Percentiles rank a stretch among this genome's conserved stretches.
Evolutionary conservation across 2,113 vertebrate species (phyloP).

Genomic region (Athene cunicularia): DNA sequence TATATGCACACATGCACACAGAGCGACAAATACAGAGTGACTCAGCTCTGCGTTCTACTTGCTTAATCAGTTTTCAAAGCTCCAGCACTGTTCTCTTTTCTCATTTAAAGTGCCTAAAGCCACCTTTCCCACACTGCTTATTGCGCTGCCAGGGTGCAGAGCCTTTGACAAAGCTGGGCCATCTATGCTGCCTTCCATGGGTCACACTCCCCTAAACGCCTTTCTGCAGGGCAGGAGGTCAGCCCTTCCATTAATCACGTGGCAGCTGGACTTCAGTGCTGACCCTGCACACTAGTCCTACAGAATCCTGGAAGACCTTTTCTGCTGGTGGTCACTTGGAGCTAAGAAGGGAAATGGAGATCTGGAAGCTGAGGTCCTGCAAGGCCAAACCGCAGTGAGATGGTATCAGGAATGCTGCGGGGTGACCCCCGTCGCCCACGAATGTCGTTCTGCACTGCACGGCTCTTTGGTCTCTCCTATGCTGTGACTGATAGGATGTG

Average conservation of each 20-base stretch:
- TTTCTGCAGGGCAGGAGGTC: neutral
- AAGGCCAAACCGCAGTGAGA: accelerated
- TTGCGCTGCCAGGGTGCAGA: neutral
- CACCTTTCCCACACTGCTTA: neutral
- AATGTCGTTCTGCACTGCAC: accelerated
- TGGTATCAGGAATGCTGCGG: neutral
- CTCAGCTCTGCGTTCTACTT: constrained; percentile 37
- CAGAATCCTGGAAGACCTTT: neutral
- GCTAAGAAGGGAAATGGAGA: neutral
- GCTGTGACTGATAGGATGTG: accelerated
- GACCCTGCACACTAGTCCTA: neutral
- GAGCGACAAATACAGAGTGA: constrained; percentile 39
- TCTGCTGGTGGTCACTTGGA: neutral
- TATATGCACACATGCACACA: constrained; percentile 44
- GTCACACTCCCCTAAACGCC: neutral
- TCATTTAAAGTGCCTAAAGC: neutral
- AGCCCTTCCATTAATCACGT: neutral
- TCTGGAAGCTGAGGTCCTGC: neutral
- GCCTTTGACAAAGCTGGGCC: neutral
- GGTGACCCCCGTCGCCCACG: accelerated
- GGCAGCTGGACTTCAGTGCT: neutral
- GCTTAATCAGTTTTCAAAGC: constrained; percentile 27
- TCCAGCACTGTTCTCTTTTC: neutral
- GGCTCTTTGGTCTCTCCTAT: neutral
- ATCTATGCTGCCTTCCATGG: accelerated